These are phyloP conservation scores for Harpalus rubripes DNA, from an alignment of 2,888 invertebrate genomes.

Conservation along the genomic window DNA sequence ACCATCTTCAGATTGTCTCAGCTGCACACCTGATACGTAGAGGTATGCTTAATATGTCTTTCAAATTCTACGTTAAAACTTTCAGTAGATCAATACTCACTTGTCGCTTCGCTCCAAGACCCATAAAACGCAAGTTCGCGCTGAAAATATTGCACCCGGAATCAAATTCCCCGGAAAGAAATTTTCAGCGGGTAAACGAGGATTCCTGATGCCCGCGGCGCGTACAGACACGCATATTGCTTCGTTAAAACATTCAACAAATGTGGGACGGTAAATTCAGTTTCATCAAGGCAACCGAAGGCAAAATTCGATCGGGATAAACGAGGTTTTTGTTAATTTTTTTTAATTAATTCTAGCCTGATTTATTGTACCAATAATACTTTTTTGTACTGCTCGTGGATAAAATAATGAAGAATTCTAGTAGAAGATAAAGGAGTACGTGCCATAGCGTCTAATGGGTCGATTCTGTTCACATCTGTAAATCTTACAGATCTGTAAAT, in stretches of 20 bases:
- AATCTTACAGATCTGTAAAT: no score
- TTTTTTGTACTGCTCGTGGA: neutral
- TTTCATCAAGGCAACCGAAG: neutral
- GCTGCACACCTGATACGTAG: conserved; percentile 25
- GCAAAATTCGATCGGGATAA: neutral
- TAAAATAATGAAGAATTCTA: no score
- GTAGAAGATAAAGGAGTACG: no score
- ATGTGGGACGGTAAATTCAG: neutral
- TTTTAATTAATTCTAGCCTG: neutral
- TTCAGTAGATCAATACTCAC: conserved; percentile 46
- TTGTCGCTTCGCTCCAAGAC: conserved; percentile 15
- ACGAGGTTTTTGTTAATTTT: neutral
- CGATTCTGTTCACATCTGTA: no score
- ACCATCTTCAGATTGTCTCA: conserved; percentile 21
- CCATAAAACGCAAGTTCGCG: conserved; percentile 29
- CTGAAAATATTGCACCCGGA: conserved; percentile 24
- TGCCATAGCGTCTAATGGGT: no score
- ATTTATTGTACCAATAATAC: neutral
- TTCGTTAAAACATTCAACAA: neutral
- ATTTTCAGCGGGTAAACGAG: neutral
- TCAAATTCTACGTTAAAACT: conserved; percentile 37
- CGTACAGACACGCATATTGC: neutral
- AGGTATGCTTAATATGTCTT: conserved; percentile 49
- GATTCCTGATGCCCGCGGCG: neutral
- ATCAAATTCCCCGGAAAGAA: conserved; percentile 10